Base-by-base conservation (phyloP, 1,140 invertebrate genomes). In the Aphelenchoides fujianensis region DNA sequence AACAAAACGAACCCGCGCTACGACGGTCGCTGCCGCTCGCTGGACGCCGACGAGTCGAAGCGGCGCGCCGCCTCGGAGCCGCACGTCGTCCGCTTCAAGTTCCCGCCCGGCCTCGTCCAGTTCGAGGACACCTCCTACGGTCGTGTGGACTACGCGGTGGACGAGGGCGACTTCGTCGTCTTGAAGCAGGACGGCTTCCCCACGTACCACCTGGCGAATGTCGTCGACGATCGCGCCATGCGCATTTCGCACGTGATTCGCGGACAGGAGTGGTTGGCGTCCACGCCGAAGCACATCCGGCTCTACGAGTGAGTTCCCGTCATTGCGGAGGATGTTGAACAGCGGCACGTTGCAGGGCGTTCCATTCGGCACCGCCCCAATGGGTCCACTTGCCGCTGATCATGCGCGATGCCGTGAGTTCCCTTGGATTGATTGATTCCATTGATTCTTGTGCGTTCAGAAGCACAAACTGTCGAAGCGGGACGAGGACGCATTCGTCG, bases 171-270 rank as follows among this genome's bases (percentile, higher is more conserved):
- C 87, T 93, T 93, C 1, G 89, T 97, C 23, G 83, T 86, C 74
- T 31, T 73, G 27, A 81, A 81, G 53, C 74, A 75, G 1, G 81
- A 98, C 87, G 91, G 92, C 1, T 97, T 88, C 87, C 96, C 97
- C 0, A 98, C 96, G 0, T 99, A 99, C 85, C 97, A 99, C 86
- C 91, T 98, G 85, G 96, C 97, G 0, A 97, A 96, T 88, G 94
- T 99, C 1, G 91, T 99, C 0, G 97, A 99, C 85, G 97, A 99
- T 86, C 92, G 97, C 87, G 86, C 90, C 2, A 98, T 98, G 96
- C 84, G 89, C 70, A 91, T 99, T 48, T 90, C 91, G 3, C 96
- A 99, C 88, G 94, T 99, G 0, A 84, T 99, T 31, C 86, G 97
- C 74, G 97, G 97, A 28, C 90, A 92, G 5, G 96, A 99, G 85